phyloP scores from a whole-genome alignment of 2,113 vertebrate species.

The Prinia subflava region DNA sequence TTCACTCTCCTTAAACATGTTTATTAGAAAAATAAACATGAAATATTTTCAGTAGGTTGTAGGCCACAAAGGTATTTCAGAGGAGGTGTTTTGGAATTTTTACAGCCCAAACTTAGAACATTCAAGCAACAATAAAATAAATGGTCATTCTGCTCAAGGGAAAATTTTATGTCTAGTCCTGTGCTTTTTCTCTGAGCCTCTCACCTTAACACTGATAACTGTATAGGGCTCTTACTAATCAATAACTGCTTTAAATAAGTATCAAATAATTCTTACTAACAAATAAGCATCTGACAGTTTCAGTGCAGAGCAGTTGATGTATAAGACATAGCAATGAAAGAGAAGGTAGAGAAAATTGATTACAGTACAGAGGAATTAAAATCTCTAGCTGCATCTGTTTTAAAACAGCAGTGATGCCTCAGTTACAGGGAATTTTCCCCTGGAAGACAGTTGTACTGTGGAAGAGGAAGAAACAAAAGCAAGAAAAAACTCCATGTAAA shows the following conservation, averaged over 20 bases:
- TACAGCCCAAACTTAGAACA: not conserved
- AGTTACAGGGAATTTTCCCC: not conserved
- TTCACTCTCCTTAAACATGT: not conserved
- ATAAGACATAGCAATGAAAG: accelerated
- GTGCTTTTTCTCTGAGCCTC: not conserved
- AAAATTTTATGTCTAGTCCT: not conserved
- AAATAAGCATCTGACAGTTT: not conserved
- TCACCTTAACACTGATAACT: not conserved
- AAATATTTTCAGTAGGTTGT: not conserved
- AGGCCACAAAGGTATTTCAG: not conserved
- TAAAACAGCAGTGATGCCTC: not conserved
- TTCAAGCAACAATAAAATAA: not conserved
- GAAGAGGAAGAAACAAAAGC: not conserved
- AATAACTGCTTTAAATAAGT: not conserved
- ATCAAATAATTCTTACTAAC: not conserved
- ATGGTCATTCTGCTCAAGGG: not conserved
- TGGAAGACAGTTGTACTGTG: not conserved
- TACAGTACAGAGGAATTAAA: not conserved
- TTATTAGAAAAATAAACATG: not conserved
- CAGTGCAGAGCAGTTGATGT: not conserved
- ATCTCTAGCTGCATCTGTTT: not conserved
- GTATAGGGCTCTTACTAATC: not conserved
- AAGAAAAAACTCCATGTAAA: not conserved
- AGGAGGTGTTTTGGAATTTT: not conserved
- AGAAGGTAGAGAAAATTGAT: not conserved